Evolutionary conservation across 2,888 invertebrate genomes (phyloP), one percentile per base, ranked within the genome.

Genomic region (Bhutanitis thaidina): DNA sequence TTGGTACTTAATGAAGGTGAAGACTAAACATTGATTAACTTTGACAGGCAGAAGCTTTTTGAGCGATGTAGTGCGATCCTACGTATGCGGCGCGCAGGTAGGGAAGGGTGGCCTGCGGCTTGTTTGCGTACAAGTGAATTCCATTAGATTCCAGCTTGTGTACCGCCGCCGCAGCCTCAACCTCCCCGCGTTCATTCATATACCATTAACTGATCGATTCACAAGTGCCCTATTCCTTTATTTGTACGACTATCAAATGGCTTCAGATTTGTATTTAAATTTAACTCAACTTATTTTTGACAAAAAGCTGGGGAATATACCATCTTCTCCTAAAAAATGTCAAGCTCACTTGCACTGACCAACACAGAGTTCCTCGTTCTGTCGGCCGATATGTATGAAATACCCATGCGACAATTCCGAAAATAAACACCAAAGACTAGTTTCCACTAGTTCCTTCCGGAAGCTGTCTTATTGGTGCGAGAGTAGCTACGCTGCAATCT

Each of bases 91-190:
- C 47, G 49, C 35, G 20, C 34, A 34, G 70, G 71, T 65, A 67
- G 68, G 71, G 71, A 62, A 60, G 72, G 72, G 79, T 74, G 75
- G 69, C 72, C 70, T 73, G 82, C 71, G 80, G 82, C 80, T 78
- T 88, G 87, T 89, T 89, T 89, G 85, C 88, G 77, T 85, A 89
- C 88, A 89, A 83, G 88, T 75, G 82, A 88, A 89, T 87, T 87
- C 88, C 88, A 89, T 89, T 89, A 88, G 86, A 86, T 77, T 57
- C 77, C 80, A 72, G 72, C 77, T 74, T 77, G 77, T 82, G 78
- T 79, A 77, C 74, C 68, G 70, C 74, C 72, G 74, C 80, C 84
- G 65, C 81, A 80, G 76, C 76, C 77, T 73, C 77, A 62, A 72
- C 65, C 65, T 66, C 71, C 34, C 77, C 71, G 69, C 74, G 77